Evolutionary conservation across 1,140 invertebrate species (phyloP).

Genomic region (Calephelis nemesis): DNA sequence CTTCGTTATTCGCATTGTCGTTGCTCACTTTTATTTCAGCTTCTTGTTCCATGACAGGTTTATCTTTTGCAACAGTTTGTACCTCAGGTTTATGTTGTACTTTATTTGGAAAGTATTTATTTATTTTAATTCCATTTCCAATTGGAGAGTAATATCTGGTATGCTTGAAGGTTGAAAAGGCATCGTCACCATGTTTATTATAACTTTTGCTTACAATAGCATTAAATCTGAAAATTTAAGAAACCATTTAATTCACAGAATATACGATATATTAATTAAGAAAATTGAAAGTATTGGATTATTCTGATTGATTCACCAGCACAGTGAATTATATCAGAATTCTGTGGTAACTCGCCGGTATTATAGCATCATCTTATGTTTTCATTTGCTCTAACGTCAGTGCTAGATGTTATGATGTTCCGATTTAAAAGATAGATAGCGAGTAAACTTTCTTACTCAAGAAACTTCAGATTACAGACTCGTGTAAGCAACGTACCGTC

Average conservation of each 20-base stretch:
- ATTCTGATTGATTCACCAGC: no score
- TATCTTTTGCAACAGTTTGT: conserved; percentile 33
- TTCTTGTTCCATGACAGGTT: conserved; percentile 36
- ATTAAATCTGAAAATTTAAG: conserved; percentile 53
- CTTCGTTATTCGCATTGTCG: conserved; percentile 19
- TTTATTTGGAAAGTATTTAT: conserved; percentile 64
- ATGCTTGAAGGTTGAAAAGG: conserved; percentile 54
- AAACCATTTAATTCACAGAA: neutral
- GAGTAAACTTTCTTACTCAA: no score
- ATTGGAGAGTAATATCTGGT: conserved; percentile 56
- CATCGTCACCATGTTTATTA: conserved; percentile 60
- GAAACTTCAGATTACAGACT: no score
- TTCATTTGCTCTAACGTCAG: no score
- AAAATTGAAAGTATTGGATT: no score
- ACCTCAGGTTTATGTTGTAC: conserved; percentile 31
- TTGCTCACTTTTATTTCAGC: conserved; percentile 16
- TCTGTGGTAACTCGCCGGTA: no score
- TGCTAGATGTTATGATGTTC: no score
- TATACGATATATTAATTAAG: no score
- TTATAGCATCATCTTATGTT: no score
- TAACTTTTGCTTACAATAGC: conserved; percentile 65
- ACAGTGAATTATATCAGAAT: no score
- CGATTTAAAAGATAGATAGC: no score
- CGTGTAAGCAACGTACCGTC: no score
- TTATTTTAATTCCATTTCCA: conserved; percentile 57